A percentile compares a stretch with the other conserved stretches of the same genome.
phyloP scores from a whole-genome alignment of 2,888 invertebrate species.

The Leptinotarsa tumamoca region DNA sequence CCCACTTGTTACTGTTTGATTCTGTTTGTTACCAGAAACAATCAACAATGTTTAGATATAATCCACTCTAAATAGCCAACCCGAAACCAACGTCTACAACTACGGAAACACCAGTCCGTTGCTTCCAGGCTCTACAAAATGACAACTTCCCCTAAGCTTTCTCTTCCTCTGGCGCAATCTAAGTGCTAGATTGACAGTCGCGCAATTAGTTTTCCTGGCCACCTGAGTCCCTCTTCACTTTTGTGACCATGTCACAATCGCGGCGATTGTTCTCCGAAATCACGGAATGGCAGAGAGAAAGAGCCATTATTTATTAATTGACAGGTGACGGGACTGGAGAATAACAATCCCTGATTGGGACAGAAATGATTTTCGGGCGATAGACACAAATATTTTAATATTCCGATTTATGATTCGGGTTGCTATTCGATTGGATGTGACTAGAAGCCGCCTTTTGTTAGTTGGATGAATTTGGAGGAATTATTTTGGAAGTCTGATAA shows the following conservation, averaged over 20 bases:
- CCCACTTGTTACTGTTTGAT: too few species aligned
- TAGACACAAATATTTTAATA: conserved; percentile 4
- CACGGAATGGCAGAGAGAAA: conserved; percentile 15
- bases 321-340: conserved; percentile 16
- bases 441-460: not conserved
- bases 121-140: not conserved
- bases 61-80: too few species aligned
- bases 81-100: not conserved
- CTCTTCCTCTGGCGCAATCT: conserved; percentile 21
- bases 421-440: not conserved
- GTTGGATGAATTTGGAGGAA: not conserved
- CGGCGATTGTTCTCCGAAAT: conserved; percentile 28
- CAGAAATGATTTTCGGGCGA: not conserved
- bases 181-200: conserved; percentile 35
- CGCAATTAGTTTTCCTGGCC: conserved; percentile 40
- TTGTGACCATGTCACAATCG: conserved; percentile 35
- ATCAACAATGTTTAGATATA: too few species aligned
- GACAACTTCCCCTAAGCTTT: conserved; percentile 29
- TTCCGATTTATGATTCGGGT: not conserved
- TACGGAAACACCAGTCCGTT: not conserved
- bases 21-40: too few species aligned
- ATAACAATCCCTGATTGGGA: conserved; percentile 8
- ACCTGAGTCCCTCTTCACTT: conserved; percentile 37
- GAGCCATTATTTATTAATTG: conserved; percentile 24
- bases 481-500: not conserved